Percentiles rank a stretch among this genome's conserved stretches.
These are phyloP conservation scores for Nycticebus coucang DNA, from an alignment of 2,113 vertebrate species.

Conservation along the genomic window DNA sequence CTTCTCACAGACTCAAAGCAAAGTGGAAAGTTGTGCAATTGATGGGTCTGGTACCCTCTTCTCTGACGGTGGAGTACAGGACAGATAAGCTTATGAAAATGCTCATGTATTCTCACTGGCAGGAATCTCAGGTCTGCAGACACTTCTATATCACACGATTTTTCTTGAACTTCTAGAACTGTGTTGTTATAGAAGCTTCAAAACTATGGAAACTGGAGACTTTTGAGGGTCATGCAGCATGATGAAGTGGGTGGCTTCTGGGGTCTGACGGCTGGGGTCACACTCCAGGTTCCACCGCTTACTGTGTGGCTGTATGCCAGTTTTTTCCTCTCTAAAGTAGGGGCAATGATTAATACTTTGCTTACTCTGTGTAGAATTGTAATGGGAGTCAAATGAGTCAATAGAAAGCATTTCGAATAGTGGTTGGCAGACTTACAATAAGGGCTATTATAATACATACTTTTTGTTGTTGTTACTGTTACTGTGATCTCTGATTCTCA, in stretches of 20 bases:
- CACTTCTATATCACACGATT: background rate
- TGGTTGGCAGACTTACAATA: background rate
- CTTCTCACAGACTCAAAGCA: background rate
- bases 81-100: background rate
- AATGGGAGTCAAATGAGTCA: background rate
- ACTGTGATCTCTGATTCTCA: constrained; percentile 4
- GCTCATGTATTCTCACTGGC: background rate
- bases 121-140: background rate
- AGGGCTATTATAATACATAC: background rate
- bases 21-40: background rate
- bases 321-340: background rate
- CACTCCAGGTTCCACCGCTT: background rate
- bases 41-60: background rate
- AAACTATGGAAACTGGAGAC: background rate
- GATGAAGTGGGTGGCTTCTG: background rate
- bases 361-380: background rate
- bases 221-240: background rate
- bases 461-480: background rate
- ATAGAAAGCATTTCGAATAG: background rate
- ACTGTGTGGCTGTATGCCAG: background rate
- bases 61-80: background rate
- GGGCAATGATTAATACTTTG: background rate
- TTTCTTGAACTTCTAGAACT: background rate
- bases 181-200: background rate
- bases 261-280: background rate